Evolutionary conservation across 92 coral and sea anemone species (phyloP), one percentile per base, ranked within the genome.

Genomic region (Muricea muricata): DNA sequence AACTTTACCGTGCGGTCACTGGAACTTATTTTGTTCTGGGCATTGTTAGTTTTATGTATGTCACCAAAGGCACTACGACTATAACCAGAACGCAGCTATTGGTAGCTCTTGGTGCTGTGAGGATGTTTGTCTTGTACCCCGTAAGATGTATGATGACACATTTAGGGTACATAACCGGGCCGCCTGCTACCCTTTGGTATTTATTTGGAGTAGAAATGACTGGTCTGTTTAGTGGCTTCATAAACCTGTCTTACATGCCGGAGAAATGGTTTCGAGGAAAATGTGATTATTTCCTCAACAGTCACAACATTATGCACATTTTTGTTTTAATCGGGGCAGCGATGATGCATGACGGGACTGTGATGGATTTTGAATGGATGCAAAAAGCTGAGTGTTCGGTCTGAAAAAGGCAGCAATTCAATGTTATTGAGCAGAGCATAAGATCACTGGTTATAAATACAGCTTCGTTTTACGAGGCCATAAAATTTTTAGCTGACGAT

Each of bases 251-350:
- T 15, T 86, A 97, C 33, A 68, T 96, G 48, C 99, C 99, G 45
- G 99, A 96, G 46, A 81, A 86, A 25, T 92, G 93, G 90, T 90
- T 46, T 50, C 96, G 93, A 31, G 99, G 99, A 14, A 76, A 70
- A 68, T 86, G 89, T 67, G 99, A 96, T 67, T 72, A 86, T 28
- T 40, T 93, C 58, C 93, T 93, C 11, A 94, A 94, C 67, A 94
- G 98, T 81, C 98, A 94, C 68, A 97, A 94, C 34, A 91, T 94
- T 10, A 94, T 94, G 98, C 98, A 94, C 67, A 85, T 93, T 5
- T 17, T 91, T 1, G 85, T 97, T 5, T 84, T 87, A 18, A 41
- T 86, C 2, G 91, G 94, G 40, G 90, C 92, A 31, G 29, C 76
- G 20, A 83, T 93, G 33, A 57, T 94, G 34, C 98, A 94, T 86